phyloP scores from a whole-genome alignment of 1,140 invertebrate species.

The Pseudobourletiella spinata region DNA sequence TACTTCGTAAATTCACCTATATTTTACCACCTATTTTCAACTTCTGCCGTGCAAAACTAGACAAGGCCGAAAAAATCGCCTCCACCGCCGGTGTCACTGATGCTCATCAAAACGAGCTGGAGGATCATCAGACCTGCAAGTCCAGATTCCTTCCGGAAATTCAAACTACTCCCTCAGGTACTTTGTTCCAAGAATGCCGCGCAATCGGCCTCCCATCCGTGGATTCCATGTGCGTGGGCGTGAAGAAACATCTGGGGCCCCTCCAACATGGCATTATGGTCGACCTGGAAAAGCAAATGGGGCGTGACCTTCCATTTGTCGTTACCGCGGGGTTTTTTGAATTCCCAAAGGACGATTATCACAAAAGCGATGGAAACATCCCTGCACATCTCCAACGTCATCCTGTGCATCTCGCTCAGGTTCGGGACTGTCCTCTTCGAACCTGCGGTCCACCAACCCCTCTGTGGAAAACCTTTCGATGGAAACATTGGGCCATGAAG shows the following conservation, averaged over 20 bases:
- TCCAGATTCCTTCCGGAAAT: too few species aligned
- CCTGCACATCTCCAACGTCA: conserved; percentile 4
- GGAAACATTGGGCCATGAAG: conserved; percentile 18
- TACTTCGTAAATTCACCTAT: too few species aligned
- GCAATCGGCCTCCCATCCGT: too few species aligned
- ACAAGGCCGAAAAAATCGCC: too few species aligned
- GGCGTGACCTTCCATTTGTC: background rate
- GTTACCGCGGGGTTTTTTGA: background rate
- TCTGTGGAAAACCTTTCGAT: conserved; percentile 17
- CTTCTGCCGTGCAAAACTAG: too few species aligned
- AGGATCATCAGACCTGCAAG: too few species aligned
- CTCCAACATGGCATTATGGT: background rate
- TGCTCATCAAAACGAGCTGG: too few species aligned
- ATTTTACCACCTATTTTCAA: too few species aligned
- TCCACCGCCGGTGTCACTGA: too few species aligned
- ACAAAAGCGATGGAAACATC: background rate
- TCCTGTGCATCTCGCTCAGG: conserved; percentile 2
- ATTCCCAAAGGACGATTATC: background rate
- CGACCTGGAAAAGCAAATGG: background rate
- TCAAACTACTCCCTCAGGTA: background rate
- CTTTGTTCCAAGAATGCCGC: too few species aligned
- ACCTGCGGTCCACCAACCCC: conserved; percentile 9
- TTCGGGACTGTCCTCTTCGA: background rate
- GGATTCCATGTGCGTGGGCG: background rate
- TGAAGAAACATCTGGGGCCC: background rate